phyloP scores from a whole-genome alignment of 2,113 vertebrate species.

The Ailuropoda melanoleuca region DNA sequence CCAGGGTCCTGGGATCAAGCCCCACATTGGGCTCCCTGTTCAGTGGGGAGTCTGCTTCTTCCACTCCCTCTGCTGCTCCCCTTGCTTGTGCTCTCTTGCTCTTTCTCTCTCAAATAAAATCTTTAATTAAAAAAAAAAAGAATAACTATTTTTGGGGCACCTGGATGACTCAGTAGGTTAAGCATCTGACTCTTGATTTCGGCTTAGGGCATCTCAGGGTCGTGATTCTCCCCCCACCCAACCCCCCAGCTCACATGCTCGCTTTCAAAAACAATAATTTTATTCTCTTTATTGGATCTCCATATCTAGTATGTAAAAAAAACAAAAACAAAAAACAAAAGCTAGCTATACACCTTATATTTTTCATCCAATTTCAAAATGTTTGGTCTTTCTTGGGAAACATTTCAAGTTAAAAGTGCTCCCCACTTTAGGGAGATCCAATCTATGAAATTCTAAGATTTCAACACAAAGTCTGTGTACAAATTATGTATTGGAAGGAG shows the following conservation, averaged over 20 bases:
- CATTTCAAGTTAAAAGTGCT: background rate
- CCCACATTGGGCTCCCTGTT: background rate
- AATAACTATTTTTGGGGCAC: background rate
- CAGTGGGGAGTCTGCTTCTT: background rate
- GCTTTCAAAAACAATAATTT: background rate
- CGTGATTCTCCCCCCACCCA: background rate
- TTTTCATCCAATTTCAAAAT: slow-evolving; percentile 13
- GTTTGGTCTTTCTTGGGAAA: background rate
- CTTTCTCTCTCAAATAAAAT: background rate
- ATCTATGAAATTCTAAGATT: background rate
- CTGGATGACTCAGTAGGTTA: background rate
- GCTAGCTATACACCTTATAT: background rate
- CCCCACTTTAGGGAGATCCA: slow-evolving; percentile 10
- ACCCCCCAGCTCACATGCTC: background rate
- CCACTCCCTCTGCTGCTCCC: background rate
- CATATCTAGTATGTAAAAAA: background rate
- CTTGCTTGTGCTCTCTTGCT: background rate
- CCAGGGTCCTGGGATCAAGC: background rate
- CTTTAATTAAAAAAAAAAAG: background rate
- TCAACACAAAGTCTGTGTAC: background rate
- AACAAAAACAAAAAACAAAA: background rate
- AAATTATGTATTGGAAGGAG: background rate
- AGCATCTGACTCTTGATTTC: background rate
- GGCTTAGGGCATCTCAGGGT: too few species aligned
- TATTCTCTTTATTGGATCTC: background rate